A percentile compares a stretch with the other conserved stretches of the same genome.
phyloP scores from a whole-genome alignment of 1,140 invertebrate genomes.

The Macrocentrus cingulum region DNA sequence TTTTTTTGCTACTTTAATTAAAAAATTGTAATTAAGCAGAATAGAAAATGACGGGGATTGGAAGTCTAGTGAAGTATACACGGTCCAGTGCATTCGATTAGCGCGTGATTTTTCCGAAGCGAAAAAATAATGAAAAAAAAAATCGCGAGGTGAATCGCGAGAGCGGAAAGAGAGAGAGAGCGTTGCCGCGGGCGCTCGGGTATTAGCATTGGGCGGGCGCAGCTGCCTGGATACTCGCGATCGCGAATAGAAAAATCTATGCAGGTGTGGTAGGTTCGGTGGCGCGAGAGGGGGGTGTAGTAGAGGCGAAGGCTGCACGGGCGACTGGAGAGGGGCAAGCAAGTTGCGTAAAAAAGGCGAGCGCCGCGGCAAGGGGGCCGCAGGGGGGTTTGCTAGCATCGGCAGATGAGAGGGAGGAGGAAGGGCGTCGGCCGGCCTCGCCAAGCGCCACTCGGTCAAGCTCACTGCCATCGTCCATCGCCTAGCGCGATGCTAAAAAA shows the following conservation, averaged over 20 bases:
- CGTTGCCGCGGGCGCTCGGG: conserved; percentile 5
- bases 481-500: conserved; percentile 29
- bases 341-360: conserved; percentile 26
- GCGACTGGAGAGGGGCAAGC: conserved; percentile 11
- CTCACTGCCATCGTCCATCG: conserved; percentile 48
- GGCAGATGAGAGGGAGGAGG: conserved; percentile 23
- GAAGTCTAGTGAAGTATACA: not conserved
- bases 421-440: conserved; percentile 51
- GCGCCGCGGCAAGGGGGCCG: not conserved
- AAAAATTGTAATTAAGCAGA: too few species aligned
- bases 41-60: too few species aligned
- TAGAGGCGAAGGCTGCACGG: conserved; percentile 8
- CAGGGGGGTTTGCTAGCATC: not conserved
- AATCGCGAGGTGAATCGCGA: conserved; percentile 22
- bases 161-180: conserved; percentile 24
- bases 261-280: conserved; percentile 31
- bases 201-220: conserved; percentile 22
- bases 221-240: conserved; percentile 29
- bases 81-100: conserved; percentile 21
- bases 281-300: conserved; percentile 7
- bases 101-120: conserved; percentile 21
- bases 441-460: conserved; percentile 53
- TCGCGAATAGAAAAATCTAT: conserved; percentile 36
- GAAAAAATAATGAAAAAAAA: conserved; percentile 13
- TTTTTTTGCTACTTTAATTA: too few species aligned